A percentile compares a stretch with the other conserved stretches of the same genome.
These are phyloP conservation scores for Allobates femoralis DNA, from an alignment of 2,797 vertebrate species.

Conservation along the genomic window DNA sequence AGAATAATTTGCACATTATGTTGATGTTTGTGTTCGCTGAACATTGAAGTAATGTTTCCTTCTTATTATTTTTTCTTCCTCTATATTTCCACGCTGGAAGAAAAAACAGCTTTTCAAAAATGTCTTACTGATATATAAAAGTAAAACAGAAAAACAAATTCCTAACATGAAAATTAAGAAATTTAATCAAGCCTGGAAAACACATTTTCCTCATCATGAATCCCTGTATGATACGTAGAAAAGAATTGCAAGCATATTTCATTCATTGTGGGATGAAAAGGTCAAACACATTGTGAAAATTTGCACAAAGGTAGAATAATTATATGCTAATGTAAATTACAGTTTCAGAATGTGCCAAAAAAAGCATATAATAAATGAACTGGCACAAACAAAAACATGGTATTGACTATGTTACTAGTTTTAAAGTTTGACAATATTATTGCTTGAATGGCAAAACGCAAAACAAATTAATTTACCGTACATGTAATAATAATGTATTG, in stretches of 20 bases:
- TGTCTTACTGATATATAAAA: too few relatives aligned
- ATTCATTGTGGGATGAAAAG: background rate
- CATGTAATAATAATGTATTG: background rate
- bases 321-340: conserved; percentile 16
- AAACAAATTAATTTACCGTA: background rate
- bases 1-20: too few relatives aligned
- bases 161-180: background rate
- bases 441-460: background rate
- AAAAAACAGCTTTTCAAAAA: too few relatives aligned
- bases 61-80: too few relatives aligned
- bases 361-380: background rate
- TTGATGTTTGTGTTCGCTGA: too few relatives aligned
- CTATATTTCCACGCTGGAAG: too few relatives aligned
- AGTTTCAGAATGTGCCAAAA: background rate
- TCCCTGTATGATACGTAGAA: background rate
- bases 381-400: background rate
- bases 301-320: conserved; percentile 21
- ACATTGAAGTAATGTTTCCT: too few relatives aligned
- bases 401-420: background rate
- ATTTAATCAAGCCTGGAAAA: conserved; percentile 8
- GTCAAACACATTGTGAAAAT: conserved; percentile 25
- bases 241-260: background rate
- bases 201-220: conserved; percentile 24
- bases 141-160: background rate
- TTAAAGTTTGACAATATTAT: background rate